Evolutionary conservation across 2,888 invertebrate species (phyloP).

Genomic region (Phymatocera aterrima): DNA sequence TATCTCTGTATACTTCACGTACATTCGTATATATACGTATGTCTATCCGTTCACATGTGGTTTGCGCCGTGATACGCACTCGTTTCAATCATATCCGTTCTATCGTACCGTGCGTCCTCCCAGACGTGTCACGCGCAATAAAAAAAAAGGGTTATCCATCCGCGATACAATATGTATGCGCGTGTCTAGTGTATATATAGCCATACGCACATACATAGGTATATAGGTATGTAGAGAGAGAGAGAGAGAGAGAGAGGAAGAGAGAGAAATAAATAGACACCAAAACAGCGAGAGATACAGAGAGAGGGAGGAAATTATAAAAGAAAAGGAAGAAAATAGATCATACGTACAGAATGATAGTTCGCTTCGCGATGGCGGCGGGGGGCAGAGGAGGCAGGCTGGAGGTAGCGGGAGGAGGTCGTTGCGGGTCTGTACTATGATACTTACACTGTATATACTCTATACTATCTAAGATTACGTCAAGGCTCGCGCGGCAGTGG

Average conservation of each 20-base stretch:
- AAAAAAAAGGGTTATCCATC: too few relatives aligned
- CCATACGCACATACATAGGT: not conserved
- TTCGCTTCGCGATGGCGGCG: not conserved
- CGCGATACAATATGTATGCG: too few relatives aligned
- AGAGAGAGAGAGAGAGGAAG: not conserved
- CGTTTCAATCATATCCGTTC: too few relatives aligned
- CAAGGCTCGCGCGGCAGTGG: constrained; percentile 4
- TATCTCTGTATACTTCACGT: too few relatives aligned
- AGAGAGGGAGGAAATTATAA: not conserved
- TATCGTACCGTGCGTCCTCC: too few relatives aligned
- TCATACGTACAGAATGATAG: too few relatives aligned
- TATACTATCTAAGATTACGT: constrained; percentile 44
- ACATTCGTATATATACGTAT: too few relatives aligned
- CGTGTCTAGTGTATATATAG: too few relatives aligned
- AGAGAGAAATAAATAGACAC: not conserved
- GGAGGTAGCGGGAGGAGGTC: constrained; percentile 10
- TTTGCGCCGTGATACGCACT: too few relatives aligned
- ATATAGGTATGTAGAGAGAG: not conserved
- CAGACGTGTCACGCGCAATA: too few relatives aligned
- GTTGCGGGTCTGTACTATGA: constrained; percentile 14
- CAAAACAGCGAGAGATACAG: not conserved
- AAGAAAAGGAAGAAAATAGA: not conserved
- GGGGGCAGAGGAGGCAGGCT: not conserved
- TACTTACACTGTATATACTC: constrained; percentile 4
- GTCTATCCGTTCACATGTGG: too few relatives aligned